Evolutionary conservation across 2,797 vertebrate genomes (phyloP).

Genomic region (Propithecus deckenii): DNA sequence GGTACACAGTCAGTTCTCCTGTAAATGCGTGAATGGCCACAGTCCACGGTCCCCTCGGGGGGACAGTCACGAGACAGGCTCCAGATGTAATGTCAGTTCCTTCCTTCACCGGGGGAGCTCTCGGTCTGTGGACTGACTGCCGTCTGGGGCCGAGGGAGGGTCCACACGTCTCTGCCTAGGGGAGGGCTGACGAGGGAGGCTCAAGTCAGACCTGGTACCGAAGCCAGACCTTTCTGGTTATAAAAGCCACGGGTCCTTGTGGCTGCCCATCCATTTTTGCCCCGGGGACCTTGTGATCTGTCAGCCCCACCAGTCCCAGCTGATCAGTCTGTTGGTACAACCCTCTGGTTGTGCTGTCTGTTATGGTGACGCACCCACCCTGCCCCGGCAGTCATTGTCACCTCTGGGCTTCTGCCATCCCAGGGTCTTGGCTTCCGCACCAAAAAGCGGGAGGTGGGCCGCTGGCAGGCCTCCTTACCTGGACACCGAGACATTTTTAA

Average conservation of each 20-base stretch:
- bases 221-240: not conserved
- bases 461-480: not conserved
- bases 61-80: not conserved
- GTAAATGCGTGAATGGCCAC: not conserved
- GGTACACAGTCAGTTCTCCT: not conserved
- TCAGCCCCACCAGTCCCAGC: no score
- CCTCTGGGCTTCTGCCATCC: not conserved
- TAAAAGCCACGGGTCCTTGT: not conserved
- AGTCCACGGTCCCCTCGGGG: not conserved
- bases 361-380: accelerated
- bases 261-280: not conserved
- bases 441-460: not conserved
- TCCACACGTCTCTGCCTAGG: accelerated
- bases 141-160: not conserved
- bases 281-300: not conserved
- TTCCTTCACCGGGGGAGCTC: not conserved
- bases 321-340: not conserved
- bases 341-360: no score
- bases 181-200: not conserved
- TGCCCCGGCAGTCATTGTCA: not conserved
- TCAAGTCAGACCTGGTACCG: not conserved
- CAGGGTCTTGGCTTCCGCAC: not conserved
- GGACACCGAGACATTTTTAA: not conserved
- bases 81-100: not conserved
- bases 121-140: not conserved